Percentiles rank a stretch among this genome's conserved stretches.
These are phyloP conservation scores for Paramormyrops hopkinsi DNA, from an alignment of 2,797 vertebrate species.

Conservation along the genomic window DNA sequence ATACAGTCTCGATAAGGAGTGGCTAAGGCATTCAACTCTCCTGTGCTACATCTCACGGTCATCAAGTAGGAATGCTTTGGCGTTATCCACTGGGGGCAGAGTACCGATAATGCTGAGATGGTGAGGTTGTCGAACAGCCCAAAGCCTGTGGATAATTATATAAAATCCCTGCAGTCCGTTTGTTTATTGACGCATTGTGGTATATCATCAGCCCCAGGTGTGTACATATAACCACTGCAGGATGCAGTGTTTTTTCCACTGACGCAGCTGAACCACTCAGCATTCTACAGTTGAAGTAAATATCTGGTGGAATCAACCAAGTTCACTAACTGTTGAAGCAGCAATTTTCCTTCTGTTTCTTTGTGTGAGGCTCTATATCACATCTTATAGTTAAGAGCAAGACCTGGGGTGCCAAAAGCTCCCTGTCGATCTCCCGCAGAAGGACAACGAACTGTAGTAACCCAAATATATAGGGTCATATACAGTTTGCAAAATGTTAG, in stretches of 20 bases:
- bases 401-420: neutral
- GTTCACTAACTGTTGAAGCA: neutral
- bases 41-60: constrained; percentile 9
- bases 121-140: neutral
- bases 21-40: neutral
- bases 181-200: neutral
- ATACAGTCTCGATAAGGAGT: neutral
- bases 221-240: neutral
- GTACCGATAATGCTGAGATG: neutral
- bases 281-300: neutral
- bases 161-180: neutral
- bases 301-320: neutral
- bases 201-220: neutral
- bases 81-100: neutral
- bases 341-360: neutral
- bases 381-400: neutral
- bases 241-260: neutral
- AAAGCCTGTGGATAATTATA: neutral
- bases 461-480: neutral
- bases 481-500: neutral
- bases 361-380: neutral
- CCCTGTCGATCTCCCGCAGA: neutral
- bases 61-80: neutral
- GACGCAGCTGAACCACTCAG: neutral
- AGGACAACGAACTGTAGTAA: neutral